phyloP scores from a whole-genome alignment of 1,140 invertebrate genomes.

The Drosophila willistoni region DNA sequence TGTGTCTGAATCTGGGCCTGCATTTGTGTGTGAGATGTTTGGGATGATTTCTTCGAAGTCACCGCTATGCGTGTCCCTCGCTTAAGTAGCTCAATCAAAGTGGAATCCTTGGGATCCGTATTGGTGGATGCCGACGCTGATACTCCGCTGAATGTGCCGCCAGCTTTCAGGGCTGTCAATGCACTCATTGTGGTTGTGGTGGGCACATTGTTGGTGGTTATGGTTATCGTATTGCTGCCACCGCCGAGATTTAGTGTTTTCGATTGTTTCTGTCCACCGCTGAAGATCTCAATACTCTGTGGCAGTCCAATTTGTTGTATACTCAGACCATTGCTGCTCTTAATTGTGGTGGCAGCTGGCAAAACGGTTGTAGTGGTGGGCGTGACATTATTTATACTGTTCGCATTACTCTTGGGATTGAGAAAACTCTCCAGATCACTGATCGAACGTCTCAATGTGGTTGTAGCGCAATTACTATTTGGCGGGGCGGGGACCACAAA shows the following conservation, averaged over 20 bases:
- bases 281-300: constrained; percentile 79
- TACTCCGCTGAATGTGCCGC: constrained; percentile 44
- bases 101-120: constrained; percentile 84
- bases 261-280: constrained; percentile 60
- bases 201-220: constrained; percentile 73
- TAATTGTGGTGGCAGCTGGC: constrained; percentile 72
- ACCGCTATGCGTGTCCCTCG: constrained; percentile 89
- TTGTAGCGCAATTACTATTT: constrained; percentile 49
- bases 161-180: constrained; percentile 59
- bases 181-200: constrained; percentile 74
- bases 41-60: constrained; percentile 76
- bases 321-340: constrained; percentile 65
- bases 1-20: constrained; percentile 46
- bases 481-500: constrained; percentile 82
- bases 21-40: background rate
- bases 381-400: constrained; percentile 27
- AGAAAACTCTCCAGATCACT: constrained; percentile 80
- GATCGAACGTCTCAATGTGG: constrained; percentile 70
- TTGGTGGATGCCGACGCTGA: constrained; percentile 43
- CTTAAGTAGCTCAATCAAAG: constrained; percentile 86
- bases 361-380: constrained; percentile 62
- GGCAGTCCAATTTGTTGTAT: constrained; percentile 76
- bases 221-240: constrained; percentile 71
- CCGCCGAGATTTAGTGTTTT: constrained; percentile 63
- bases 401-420: constrained; percentile 64